A percentile compares a stretch with the other conserved stretches of the same genome.
Evolutionary conservation across 2,113 vertebrate species (phyloP).

Genomic region (Albula glossodonta): DNA sequence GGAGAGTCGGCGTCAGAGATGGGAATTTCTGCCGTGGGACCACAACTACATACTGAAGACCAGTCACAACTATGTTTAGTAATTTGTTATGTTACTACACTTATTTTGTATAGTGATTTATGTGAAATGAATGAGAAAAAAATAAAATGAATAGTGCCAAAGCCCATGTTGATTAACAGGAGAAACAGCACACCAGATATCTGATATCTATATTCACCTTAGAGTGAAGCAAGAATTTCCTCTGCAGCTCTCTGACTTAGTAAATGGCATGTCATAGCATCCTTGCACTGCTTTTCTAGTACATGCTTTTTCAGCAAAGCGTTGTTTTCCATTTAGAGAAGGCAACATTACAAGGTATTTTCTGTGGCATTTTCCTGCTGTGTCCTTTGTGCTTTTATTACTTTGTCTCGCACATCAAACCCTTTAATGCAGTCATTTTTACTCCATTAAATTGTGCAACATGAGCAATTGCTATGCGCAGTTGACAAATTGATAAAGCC

Average conservation of each 20-base stretch:
- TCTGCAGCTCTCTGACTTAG: not conserved
- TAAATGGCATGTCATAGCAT: not conserved
- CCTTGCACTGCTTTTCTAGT: not conserved
- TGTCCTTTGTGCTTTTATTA: not conserved
- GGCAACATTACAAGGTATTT: not conserved
- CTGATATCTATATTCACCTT: too few species aligned
- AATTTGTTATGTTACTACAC: too few species aligned
- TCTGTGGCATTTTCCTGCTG: not conserved
- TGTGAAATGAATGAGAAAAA: not conserved
- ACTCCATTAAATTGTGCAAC: not conserved
- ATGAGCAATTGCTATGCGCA: not conserved
- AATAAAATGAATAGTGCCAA: not conserved
- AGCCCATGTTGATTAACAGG: not conserved
- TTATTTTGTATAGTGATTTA: not conserved
- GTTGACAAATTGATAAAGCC: not conserved
- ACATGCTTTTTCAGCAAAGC: not conserved
- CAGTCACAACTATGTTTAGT: too few species aligned
- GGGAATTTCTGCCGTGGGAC: too few species aligned
- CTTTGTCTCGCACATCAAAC: not conserved
- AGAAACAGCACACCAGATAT: not conserved
- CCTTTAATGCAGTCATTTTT: not conserved
- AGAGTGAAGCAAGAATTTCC: not conserved
- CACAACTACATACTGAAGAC: too few species aligned
- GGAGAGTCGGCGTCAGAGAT: not conserved
- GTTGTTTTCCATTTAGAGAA: not conserved